These are phyloP conservation scores for Ciconia nigra DNA, from an alignment of 2,797 vertebrate species.

Conservation along the genomic window DNA sequence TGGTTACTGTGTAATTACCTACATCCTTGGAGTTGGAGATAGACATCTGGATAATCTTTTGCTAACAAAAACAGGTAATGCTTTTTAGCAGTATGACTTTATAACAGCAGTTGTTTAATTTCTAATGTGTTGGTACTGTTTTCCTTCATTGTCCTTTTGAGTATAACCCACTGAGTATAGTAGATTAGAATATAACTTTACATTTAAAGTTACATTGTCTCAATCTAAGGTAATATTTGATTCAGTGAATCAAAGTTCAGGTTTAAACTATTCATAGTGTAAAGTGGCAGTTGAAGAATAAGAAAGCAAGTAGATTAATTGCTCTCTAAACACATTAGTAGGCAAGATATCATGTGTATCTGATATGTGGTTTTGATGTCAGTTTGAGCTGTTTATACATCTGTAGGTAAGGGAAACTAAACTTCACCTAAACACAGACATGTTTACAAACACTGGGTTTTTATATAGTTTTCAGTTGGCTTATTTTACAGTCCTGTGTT, in stretches of 20 bases:
- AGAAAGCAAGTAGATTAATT: background rate
- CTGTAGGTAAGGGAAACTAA: background rate
- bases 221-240: background rate
- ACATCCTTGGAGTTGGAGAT: constrained; percentile 97
- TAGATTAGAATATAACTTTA: background rate
- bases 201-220: background rate
- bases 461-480: background rate
- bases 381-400: background rate
- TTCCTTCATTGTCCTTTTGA: background rate
- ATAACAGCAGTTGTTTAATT: background rate
- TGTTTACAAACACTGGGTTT: background rate
- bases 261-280: background rate
- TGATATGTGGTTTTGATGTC: background rate
- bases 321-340: background rate
- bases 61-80: constrained; percentile 93
- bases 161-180: background rate
- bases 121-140: background rate
- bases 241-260: background rate
- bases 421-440: background rate
- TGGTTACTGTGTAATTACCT: constrained; percentile 98
- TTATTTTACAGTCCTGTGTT: background rate
- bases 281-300: background rate
- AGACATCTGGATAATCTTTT: constrained; percentile 96
- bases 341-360: background rate
- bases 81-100: background rate